Conservation (phyloP, 2,888 invertebrate species). For the Nephrotoma guestfalica region DNA sequence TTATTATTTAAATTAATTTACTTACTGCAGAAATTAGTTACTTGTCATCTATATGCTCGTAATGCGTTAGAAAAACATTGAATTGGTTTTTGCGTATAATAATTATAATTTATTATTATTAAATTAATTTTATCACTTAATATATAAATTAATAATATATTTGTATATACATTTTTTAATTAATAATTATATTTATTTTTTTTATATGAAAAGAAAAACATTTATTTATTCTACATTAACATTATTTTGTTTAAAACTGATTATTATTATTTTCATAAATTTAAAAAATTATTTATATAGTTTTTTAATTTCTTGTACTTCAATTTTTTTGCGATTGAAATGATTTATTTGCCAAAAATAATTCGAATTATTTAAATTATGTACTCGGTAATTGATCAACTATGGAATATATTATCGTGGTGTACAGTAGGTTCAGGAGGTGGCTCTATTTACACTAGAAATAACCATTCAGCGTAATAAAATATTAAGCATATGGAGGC, state of each 20-base stretch:
- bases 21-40: no score
- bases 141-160: neutral
- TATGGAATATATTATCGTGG: neutral
- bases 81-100: neutral
- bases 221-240: neutral
- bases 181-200: neutral
- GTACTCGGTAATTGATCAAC: neutral
- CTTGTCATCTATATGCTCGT: no score
- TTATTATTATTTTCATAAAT: neutral
- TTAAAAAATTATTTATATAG: neutral
- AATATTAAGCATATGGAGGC: neutral
- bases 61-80: neutral
- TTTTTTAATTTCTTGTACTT: neutral
- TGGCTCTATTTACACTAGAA: neutral
- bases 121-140: neutral
- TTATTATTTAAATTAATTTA: no score
- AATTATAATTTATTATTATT: neutral
- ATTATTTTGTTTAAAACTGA: neutral
- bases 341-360: neutral
- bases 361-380: neutral
- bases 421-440: neutral
- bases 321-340: neutral
- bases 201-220: neutral
- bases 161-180: neutral
- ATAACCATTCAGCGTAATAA: neutral